Base-by-base conservation (phyloP, 2,797 vertebrate genomes). In the Phataginus tetradactyla region DNA sequence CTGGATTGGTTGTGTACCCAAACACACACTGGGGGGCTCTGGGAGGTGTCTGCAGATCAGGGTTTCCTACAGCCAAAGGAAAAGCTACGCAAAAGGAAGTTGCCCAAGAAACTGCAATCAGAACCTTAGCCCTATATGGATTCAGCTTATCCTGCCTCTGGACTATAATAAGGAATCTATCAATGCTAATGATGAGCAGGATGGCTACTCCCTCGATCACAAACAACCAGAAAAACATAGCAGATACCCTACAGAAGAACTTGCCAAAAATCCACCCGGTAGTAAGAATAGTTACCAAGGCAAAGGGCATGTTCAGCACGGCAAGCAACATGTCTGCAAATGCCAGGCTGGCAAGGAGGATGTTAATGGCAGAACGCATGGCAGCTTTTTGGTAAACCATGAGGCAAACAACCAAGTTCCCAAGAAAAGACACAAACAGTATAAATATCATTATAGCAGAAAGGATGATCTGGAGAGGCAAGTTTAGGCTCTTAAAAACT, bases 341-440 rank as follows among this genome's bases (percentile, higher is more conserved):
- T 51, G 99, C 99, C 98, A 99, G 98, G 98, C 99, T 99, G 63
- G 99, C 99, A 91, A 99, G 98, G 61, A 99, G 99, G 98, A 99
- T 99, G 98, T 99, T 99, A 98, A 99, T 99, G 88, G 99, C 99
- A 0, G 99, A 99, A 96, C 99, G 98, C 99, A 99, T 99, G 94
- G 99, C 99, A 1, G 99, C 99, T 64, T 99, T 99, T 98, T 99
- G 99, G 98, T 99, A 99, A 94, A 99, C 99, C 99, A 99, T 99
- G 96, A 99, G 98, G 98, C 99, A 99, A 94, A 99, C 99, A 71
- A 99, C 99, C 97, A 99, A 99, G 92, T 99, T 99, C 14, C 99
- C 99, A 53, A 99, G 97, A 95, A 99, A 99, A 63, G 99, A 99
- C 97, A 99, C 98, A 92, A 99, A 98, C 7, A 99, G 97, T 97